A percentile compares a stretch with the other conserved stretches of the same genome.
Conservation (phyloP, 2,113 vertebrate species). For the Triplophysa dalaica region DNA sequence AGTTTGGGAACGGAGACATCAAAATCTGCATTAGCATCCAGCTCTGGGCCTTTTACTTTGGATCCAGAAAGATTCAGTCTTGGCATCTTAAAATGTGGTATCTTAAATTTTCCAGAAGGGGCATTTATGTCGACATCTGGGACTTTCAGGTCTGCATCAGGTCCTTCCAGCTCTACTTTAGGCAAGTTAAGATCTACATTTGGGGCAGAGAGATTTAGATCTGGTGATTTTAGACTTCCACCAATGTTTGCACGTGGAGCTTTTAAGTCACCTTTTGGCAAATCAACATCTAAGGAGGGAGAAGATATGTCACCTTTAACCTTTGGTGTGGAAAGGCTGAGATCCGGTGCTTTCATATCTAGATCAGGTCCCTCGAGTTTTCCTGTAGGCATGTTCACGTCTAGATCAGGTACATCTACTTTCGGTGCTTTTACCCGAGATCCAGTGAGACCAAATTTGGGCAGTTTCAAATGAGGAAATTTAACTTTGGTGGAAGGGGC, state of each 20-base stretch:
- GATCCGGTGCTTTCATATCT: constrained; percentile 45
- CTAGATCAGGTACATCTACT: constrained; percentile 55
- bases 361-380: constrained; percentile 43
- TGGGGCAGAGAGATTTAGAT: constrained; percentile 55
- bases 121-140: constrained; percentile 56
- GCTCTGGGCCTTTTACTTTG: constrained; percentile 51
- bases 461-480: constrained; percentile 58
- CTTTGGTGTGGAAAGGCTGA: constrained; percentile 44
- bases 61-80: constrained; percentile 49
- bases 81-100: constrained; percentile 61
- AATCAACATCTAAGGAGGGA: constrained; percentile 49
- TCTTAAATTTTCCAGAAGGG: constrained; percentile 60
- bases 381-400: constrained; percentile 43
- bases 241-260: constrained; percentile 34
- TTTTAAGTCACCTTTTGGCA: constrained; percentile 48
- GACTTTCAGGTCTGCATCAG: constrained; percentile 57
- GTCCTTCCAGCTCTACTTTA: constrained; percentile 51
- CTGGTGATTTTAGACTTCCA: constrained; percentile 39
- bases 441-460: constrained; percentile 56
- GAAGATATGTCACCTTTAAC: constrained; percentile 34
- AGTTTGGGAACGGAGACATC: constrained; percentile 48
- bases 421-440: constrained; percentile 56
- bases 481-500: constrained; percentile 55
- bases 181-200: constrained; percentile 58
- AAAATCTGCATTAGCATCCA: constrained; percentile 41